Evolutionary conservation across 1,140 invertebrate species (phyloP).

Genomic region (Heterodera schachtii): DNA sequence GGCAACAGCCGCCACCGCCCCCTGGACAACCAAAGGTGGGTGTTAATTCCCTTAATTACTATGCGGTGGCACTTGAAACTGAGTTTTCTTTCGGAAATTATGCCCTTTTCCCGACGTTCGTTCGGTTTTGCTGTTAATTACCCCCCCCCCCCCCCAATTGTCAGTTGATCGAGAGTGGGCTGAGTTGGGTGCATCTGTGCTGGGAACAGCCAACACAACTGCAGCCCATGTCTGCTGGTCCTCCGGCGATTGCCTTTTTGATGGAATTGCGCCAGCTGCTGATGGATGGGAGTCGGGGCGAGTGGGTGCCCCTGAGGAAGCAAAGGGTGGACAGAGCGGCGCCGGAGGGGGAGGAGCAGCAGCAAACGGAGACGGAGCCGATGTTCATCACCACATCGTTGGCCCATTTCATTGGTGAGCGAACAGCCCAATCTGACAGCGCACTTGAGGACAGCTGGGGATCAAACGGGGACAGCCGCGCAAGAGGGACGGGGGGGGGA

Average conservation of each 20-base stretch:
- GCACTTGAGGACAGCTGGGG: not conserved
- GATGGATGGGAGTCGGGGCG: constrained; percentile 48
- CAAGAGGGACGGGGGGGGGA: not conserved
- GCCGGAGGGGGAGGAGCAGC: not conserved
- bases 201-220: constrained; percentile 44
- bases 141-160: no score
- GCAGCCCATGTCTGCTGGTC: not conserved
- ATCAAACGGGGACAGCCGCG: no score
- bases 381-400: not conserved
- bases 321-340: not conserved
- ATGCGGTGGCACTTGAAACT: no score
- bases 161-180: constrained; percentile 47
- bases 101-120: no score
- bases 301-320: constrained; percentile 2
- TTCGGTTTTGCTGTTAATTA: no score
- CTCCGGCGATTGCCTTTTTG: constrained; percentile 51
- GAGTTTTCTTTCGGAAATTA: no score
- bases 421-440: not conserved
- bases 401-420: constrained; percentile 17
- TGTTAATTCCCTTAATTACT: no score
- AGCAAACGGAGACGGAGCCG: not conserved
- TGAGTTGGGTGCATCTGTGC: constrained; percentile 53
- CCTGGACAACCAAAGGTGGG: constrained; percentile 56
- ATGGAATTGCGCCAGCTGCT: constrained; percentile 49
- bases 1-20: constrained; percentile 21